These are phyloP conservation scores for Furcula furcula DNA, from an alignment of 2,888 invertebrate species.

Conservation along the genomic window DNA sequence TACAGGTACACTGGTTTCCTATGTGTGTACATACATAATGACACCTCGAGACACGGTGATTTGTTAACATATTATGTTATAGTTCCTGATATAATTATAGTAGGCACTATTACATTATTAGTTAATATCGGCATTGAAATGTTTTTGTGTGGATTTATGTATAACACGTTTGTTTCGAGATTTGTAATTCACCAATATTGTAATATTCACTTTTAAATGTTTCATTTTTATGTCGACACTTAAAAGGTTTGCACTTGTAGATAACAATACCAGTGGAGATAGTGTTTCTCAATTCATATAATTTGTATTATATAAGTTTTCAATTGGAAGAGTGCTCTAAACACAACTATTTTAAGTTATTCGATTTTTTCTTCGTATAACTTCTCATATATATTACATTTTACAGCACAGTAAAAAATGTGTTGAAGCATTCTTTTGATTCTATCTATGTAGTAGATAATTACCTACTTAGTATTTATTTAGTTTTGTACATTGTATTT, in stretches of 20 bases:
- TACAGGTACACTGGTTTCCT: conserved; percentile 60
- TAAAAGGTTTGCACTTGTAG: conserved; percentile 27
- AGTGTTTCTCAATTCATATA: conserved; percentile 3
- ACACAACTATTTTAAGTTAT: not conserved
- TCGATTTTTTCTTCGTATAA: no score
- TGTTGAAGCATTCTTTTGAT: not conserved
- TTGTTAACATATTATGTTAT: conserved; percentile 53
- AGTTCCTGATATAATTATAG: conserved; percentile 24
- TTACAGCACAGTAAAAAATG: no score
- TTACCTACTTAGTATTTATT: no score
- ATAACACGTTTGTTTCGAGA: conserved; percentile 8
- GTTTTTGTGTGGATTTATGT: conserved; percentile 19
- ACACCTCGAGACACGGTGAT: conserved; percentile 55
- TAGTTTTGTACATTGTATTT: no score
- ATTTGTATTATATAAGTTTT: conserved; percentile 4
- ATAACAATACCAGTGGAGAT: conserved; percentile 22
- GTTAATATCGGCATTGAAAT: conserved; percentile 9
- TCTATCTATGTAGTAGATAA: no score
- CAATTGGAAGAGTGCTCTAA: conserved; percentile 13
- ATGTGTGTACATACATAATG: conserved; percentile 47
- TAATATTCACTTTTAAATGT: conserved; percentile 14
- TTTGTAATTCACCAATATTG: conserved; percentile 4
- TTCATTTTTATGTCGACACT: conserved; percentile 14
- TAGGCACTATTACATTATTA: conserved; percentile 22
- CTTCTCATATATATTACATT: no score